phyloP scores from a whole-genome alignment of 2,888 invertebrate species.

The Cyaniris semiargus region DNA sequence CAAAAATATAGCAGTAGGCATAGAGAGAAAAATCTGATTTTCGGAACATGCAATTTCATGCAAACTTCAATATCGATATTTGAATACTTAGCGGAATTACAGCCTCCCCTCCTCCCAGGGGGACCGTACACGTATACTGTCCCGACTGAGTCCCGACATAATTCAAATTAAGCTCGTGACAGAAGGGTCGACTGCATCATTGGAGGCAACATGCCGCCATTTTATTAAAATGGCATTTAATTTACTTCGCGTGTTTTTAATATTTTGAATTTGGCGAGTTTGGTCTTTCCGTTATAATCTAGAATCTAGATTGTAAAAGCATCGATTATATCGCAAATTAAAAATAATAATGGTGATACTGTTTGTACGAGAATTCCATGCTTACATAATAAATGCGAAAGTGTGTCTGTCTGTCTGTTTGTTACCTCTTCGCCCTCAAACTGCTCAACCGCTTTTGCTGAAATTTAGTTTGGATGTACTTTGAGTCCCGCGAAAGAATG shows the following conservation, averaged over 20 bases:
- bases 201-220: slow-evolving; percentile 8
- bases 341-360: no score
- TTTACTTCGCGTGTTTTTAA: neutral
- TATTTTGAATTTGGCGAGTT: neutral
- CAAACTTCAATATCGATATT: slow-evolving; percentile 48
- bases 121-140: slow-evolving; percentile 61
- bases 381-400: no score
- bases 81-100: slow-evolving; percentile 52
- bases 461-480: no score
- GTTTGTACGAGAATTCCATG: no score
- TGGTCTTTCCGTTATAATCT: neutral
- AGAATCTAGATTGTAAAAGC: neutral
- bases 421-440: no score
- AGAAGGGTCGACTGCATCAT: slow-evolving; percentile 51
- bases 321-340: no score
- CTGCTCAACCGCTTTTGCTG: no score
- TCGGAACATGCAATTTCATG: neutral
- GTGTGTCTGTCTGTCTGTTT: no score
- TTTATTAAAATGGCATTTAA: slow-evolving; percentile 6
- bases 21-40: neutral
- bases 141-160: slow-evolving; percentile 62
- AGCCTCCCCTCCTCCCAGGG: slow-evolving; percentile 50
- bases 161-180: slow-evolving; percentile 76
- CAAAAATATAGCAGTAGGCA: neutral
- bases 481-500: no score